Percentiles rank a stretch among this genome's conserved stretches.
These are phyloP conservation scores for Syngnathus acus DNA, from an alignment of 2,797 vertebrate genomes.

Conservation along the genomic window DNA sequence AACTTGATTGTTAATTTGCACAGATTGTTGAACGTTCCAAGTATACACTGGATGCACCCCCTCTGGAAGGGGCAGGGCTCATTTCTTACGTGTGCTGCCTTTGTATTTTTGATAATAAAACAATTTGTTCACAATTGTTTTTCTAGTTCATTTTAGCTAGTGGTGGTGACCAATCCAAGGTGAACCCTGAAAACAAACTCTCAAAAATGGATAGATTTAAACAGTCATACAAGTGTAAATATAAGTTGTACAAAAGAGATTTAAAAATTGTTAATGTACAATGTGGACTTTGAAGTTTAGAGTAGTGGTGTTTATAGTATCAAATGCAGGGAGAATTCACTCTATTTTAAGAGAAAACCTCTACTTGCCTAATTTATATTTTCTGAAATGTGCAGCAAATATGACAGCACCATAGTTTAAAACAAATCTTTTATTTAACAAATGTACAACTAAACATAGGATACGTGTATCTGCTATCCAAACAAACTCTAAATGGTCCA, in stretches of 20 bases:
- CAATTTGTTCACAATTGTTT: not conserved
- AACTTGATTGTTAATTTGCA: slow-evolving; percentile 30
- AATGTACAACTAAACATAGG: slow-evolving; percentile 58
- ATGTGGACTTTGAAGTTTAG: too few relatives aligned
- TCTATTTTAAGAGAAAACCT: not conserved
- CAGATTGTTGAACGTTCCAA: slow-evolving; percentile 5
- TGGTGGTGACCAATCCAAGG: too few relatives aligned
- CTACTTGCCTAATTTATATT: too few relatives aligned
- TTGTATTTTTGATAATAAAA: slow-evolving; percentile 8
- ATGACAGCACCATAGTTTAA: not conserved
- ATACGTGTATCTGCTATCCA: slow-evolving; percentile 35
- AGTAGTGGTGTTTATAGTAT: too few relatives aligned
- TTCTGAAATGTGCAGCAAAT: not conserved
- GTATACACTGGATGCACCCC: slow-evolving; percentile 10
- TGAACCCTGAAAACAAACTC: too few relatives aligned
- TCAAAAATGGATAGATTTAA: too few relatives aligned
- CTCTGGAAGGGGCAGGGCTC: slow-evolving; percentile 49
- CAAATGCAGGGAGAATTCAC: not conserved
- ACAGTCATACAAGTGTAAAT: too few relatives aligned
- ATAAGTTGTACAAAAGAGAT: too few relatives aligned
- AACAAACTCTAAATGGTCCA: slow-evolving; percentile 35
- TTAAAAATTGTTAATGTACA: too few relatives aligned
- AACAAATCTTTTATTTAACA: slow-evolving; percentile 67
- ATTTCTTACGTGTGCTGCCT: slow-evolving; percentile 14
- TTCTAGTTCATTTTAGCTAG: not conserved